Base-by-base conservation (phyloP, 1,140 invertebrate species). In the Geopemphigus sp. region DNA sequence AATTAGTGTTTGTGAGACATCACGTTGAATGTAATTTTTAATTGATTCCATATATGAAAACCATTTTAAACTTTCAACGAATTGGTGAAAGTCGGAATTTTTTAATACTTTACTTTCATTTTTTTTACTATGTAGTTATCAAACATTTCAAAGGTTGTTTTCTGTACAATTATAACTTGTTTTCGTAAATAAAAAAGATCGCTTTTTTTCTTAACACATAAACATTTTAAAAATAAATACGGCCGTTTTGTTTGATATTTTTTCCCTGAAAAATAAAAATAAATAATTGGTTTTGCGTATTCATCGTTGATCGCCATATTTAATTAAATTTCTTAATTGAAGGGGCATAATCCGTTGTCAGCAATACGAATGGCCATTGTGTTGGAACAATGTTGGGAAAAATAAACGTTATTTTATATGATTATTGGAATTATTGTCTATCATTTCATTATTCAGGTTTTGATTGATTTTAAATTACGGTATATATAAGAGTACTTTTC, bases 401-500 rank as follows among this genome's bases (percentile, higher is more conserved):
- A 70, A 19, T 24, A 70, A 70, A 19, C 15, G 22, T 53, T 26
- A 22, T 70, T 53, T 26, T 70, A 50, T 53, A 68, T 47, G 45
- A 53, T 26, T 26, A 70, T 70, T 29, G 66, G 8, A 53, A 15
- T 26, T 19, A 14, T 39, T 39, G 47, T 70, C 47, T 26, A 53
- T 39, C 32, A 39, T 39, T 39, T 39, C 32, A 39, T 39, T 70
- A 14, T 50, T 70, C 26, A 22, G 12, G 22, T 4, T 53, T 70
- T 70, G 66, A 70, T 50, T 70, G 47, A 53, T 53, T 50, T n/a
- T 53, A 53, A 70, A 53, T n/a, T n/a, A n/a, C n/a, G n/a, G 47
- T 29, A 17, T 32, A 63, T 32, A 63, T 22, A 22, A 22, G 3
- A n/a, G 4, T 66, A 39, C 32, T 64, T 66, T 64, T 64, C 19